Conservation (phyloP, 2,113 vertebrate species). For the Misgurnus anguillicaudatus region DNA sequence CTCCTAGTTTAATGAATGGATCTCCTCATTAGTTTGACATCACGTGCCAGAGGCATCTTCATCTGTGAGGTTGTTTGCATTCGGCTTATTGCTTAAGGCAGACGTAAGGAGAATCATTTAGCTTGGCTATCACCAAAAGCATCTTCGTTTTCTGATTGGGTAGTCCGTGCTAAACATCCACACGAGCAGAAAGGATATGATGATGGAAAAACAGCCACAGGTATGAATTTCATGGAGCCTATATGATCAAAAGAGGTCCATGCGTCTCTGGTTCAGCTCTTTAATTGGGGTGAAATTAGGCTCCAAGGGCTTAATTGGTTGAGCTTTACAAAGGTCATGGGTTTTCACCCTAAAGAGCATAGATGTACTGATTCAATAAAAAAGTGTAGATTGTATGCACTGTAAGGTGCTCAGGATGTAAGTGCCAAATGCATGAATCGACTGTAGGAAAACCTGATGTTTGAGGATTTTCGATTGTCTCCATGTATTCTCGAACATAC, state of each 20-base stretch:
- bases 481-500: neutral
- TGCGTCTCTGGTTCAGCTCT: neutral
- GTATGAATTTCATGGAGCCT: neutral
- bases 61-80: constrained; percentile 21
- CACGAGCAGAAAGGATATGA: neutral
- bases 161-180: neutral
- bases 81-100: constrained; percentile 14
- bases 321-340: too few relatives aligned
- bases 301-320: too few relatives aligned
- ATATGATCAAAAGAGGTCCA: neutral
- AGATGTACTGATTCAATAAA: too few relatives aligned
- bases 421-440: too few relatives aligned
- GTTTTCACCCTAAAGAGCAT: too few relatives aligned
- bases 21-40: constrained; percentile 22
- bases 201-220: constrained; percentile 2
- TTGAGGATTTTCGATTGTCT: too few relatives aligned
- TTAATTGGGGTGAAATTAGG: too few relatives aligned
- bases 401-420: too few relatives aligned
- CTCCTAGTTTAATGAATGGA: neutral
- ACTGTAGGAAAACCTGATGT: too few relatives aligned
- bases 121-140: neutral
- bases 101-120: neutral
- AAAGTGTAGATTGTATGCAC: too few relatives aligned
- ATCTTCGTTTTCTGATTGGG: constrained; percentile 31
- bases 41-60: neutral